Percentiles rank a stretch among this genome's conserved stretches.
These are phyloP conservation scores for Thumatha senex DNA, from an alignment of 2,888 invertebrate species.

Conservation along the genomic window DNA sequence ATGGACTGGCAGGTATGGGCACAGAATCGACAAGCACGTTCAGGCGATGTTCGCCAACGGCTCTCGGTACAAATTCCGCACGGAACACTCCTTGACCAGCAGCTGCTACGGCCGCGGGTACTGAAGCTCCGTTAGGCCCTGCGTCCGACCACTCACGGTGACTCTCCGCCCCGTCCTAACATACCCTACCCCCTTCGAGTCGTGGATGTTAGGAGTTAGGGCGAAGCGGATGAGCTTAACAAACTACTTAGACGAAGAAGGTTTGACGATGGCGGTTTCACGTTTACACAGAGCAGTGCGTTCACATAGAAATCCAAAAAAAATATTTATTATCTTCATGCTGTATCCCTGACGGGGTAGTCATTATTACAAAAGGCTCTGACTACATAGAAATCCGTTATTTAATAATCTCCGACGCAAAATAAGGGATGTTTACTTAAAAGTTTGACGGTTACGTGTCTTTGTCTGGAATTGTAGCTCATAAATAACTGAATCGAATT, in stretches of 20 bases:
- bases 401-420: too few species aligned
- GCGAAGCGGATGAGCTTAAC: conserved; percentile 79
- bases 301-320: too few species aligned
- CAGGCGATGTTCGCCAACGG: conserved; percentile 96
- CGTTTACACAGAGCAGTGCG: too few species aligned
- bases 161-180: conserved; percentile 75
- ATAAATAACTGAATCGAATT: too few species aligned
- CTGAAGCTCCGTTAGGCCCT: conserved; percentile 96
- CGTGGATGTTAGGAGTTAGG: conserved; percentile 75
- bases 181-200: conserved; percentile 27
- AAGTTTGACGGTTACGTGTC: too few species aligned
- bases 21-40: conserved; percentile 92
- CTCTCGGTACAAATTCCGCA: conserved; percentile 95
- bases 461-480: too few species aligned
- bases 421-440: too few species aligned
- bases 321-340: too few species aligned
- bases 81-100: conserved; percentile 92
- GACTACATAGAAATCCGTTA: too few species aligned
- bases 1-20: conserved; percentile 96
- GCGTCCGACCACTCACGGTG: conserved; percentile 56
- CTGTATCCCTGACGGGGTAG: too few species aligned
- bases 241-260: background rate
- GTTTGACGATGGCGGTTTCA: too few species aligned
- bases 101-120: conserved; percentile 94
- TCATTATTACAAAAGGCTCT: too few species aligned